These are phyloP conservation scores for Anticlea derivata DNA, from an alignment of 2,888 invertebrate genomes.

Conservation along the genomic window DNA sequence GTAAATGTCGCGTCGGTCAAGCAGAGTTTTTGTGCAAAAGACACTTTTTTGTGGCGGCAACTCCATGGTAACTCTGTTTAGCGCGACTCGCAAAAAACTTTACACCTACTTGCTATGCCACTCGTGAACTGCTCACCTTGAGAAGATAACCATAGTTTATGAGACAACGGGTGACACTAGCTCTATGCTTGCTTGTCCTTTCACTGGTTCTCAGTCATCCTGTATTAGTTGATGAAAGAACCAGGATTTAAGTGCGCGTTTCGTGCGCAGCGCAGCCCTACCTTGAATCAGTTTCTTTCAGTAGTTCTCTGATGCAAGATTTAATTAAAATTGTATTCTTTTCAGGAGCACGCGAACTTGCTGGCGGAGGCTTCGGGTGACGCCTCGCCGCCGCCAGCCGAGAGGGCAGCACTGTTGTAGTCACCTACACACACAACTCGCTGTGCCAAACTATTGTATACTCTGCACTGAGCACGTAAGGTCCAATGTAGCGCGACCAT, in stretches of 20 bases:
- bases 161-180: too few species aligned
- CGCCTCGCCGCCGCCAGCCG: conserved; percentile 48
- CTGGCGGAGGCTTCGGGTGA: conserved; percentile 47
- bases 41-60: background rate
- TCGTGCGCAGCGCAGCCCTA: too few species aligned
- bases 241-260: too few species aligned
- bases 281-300: too few species aligned
- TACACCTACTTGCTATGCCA: background rate
- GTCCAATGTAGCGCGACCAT: background rate
- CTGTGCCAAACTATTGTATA: conserved; percentile 21
- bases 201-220: too few species aligned
- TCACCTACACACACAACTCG: background rate
- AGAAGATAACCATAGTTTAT: background rate
- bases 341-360: conserved; percentile 56
- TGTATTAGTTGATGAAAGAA: too few species aligned
- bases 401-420: conserved; percentile 65
- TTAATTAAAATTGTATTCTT: background rate
- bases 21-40: background rate
- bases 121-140: conserved; percentile 1
- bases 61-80: background rate
- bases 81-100: background rate
- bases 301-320: too few species aligned
- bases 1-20: background rate
- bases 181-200: too few species aligned
- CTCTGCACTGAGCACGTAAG: conserved; percentile 1